These are phyloP conservation scores for Emberiza fucata DNA, from an alignment of 2,113 vertebrate genomes.

Conservation along the genomic window DNA sequence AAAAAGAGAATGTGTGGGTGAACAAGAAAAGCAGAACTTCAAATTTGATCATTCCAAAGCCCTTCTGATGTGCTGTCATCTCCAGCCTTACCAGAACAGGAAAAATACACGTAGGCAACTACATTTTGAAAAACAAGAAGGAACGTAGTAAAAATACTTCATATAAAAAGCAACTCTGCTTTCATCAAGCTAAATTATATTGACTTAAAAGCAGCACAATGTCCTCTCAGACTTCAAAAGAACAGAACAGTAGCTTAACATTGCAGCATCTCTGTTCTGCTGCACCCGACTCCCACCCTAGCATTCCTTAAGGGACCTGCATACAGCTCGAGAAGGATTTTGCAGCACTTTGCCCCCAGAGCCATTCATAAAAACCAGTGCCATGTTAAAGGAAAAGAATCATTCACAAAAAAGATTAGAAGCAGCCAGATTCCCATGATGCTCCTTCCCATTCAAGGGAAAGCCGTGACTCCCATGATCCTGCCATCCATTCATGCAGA, in stretches of 20 bases:
- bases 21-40: not conserved
- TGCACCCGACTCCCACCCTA: not conserved
- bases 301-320: not conserved
- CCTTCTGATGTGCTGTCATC: not conserved
- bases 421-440: constrained; percentile 58
- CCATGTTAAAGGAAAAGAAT: constrained; percentile 42
- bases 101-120: not conserved
- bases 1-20: not conserved
- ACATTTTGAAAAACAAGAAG: not conserved
- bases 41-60: not conserved
- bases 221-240: not conserved
- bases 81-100: not conserved
- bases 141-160: not conserved
- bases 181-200: not conserved
- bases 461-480: constrained; percentile 36
- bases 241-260: not conserved
- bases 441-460: constrained; percentile 61
- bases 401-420: constrained; percentile 65
- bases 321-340: not conserved
- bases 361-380: constrained; percentile 55
- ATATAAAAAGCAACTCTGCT: not conserved
- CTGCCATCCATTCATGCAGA: constrained; percentile 67
- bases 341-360: constrained; percentile 19
- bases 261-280: not conserved
- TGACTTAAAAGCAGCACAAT: not conserved